Conservation (phyloP, 2,797 vertebrate genomes). For the Chlorospingus flavigularis region DNA sequence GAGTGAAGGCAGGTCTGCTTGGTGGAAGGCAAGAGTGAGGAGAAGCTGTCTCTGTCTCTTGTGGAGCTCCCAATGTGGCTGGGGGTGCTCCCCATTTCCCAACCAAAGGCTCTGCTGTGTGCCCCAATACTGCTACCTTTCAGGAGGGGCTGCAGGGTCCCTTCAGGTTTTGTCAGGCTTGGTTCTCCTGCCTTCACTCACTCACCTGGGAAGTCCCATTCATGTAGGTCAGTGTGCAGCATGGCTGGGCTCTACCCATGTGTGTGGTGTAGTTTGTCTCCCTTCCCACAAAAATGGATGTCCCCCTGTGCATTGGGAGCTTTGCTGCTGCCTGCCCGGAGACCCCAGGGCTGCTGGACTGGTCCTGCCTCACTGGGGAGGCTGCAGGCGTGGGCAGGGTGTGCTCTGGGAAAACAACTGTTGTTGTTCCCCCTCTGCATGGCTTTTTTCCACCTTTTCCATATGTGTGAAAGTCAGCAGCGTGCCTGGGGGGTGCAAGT, state of each 20-base stretch:
- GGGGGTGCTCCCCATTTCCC: fast-evolving
- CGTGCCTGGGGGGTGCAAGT: not conserved
- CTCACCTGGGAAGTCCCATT: fast-evolving
- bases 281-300: not conserved
- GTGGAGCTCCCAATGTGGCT: not conserved
- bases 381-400: not conserved
- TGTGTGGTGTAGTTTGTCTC: fast-evolving
- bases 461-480: not conserved
- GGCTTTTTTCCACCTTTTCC: not conserved
- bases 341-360: too few species aligned
- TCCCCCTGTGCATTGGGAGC: not conserved
- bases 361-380: fast-evolving
- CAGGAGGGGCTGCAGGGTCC: not conserved
- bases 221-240: not conserved
- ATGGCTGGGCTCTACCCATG: not conserved
- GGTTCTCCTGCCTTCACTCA: not conserved
- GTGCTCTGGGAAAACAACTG: not conserved
- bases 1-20: not conserved
- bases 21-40: not conserved
- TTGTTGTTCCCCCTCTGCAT: not conserved
- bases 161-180: not conserved
- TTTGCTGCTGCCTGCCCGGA: not conserved
- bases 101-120: not conserved
- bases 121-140: fast-evolving
- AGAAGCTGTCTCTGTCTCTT: not conserved